Evolutionary conservation across 2,888 invertebrate species (phyloP).

Genomic region (Aspidapion aeneum): DNA sequence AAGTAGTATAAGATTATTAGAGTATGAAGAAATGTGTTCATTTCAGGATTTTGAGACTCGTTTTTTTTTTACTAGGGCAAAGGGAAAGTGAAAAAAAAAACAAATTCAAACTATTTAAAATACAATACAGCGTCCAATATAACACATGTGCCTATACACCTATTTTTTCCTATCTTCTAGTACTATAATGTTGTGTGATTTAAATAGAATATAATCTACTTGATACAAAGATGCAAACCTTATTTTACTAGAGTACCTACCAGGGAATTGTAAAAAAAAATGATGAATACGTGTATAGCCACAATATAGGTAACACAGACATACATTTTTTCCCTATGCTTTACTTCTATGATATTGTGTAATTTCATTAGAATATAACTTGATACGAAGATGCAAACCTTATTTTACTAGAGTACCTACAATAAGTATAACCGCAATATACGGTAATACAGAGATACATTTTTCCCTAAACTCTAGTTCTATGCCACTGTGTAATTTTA

Average conservation of each 20-base stretch:
- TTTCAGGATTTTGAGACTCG: background rate
- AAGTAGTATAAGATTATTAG: no score
- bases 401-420: conserved; percentile 6
- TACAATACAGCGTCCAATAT: conserved; percentile 12
- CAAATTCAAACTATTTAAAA: conserved; percentile 12
- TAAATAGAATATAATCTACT: background rate
- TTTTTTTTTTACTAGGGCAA: conserved; percentile 5
- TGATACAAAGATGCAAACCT: conserved; percentile 1
- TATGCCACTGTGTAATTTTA: conserved; percentile 1
- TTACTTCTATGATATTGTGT: conserved; percentile 9
- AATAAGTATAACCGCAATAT: background rate
- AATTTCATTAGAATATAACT: conserved; percentile 3
- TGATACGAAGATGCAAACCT: background rate
- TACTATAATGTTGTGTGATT: conserved; percentile 6
- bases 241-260: conserved; percentile 9
- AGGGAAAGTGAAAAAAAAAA: no score
- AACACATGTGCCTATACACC: background rate
- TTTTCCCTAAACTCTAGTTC: conserved; percentile 16
- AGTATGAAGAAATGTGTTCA: conserved; percentile 4
- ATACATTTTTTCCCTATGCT: conserved; percentile 16
- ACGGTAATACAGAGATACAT: conserved; percentile 13
- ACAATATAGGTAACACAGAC: conserved; percentile 9
- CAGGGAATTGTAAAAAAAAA: conserved; percentile 2
- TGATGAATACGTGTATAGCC: conserved; percentile 1
- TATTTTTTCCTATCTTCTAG: conserved; percentile 5